Percentiles rank a stretch among this genome's conserved stretches.
Evolutionary conservation across 2,113 vertebrate genomes (phyloP).

Genomic region (Mobula hypostoma): DNA sequence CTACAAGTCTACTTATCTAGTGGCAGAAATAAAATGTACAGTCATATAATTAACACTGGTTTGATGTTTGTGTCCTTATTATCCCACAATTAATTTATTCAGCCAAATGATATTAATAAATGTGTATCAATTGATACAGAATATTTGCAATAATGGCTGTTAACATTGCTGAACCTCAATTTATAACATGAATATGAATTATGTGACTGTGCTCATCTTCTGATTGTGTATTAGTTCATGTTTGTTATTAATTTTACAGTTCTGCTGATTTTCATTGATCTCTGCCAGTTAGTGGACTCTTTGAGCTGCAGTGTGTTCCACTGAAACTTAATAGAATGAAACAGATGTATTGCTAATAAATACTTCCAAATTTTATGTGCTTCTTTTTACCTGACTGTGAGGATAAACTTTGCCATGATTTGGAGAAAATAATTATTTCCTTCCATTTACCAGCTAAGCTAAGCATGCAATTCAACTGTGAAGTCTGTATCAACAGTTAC

Average conservation of each 20-base stretch:
- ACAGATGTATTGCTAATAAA: background rate
- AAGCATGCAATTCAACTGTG: no score
- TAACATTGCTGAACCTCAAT: background rate
- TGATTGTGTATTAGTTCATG: background rate
- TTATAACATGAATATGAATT: background rate
- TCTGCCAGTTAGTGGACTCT: background rate
- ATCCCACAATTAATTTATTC: background rate
- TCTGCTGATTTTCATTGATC: background rate
- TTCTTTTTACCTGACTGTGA: background rate
- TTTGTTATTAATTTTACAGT: background rate
- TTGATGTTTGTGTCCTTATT: conserved; percentile 33
- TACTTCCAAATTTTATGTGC: background rate
- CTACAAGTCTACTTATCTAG: conserved; percentile 37
- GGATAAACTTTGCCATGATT: background rate
- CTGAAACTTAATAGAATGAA: background rate
- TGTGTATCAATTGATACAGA: background rate
- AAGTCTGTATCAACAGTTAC: background rate
- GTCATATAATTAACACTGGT: conserved; percentile 22
- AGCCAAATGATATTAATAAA: background rate
- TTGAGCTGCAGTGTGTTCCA: background rate
- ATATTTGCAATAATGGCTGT: background rate
- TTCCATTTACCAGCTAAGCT: background rate
- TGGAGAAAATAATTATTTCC: background rate
- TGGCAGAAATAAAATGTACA: conserved; percentile 38
- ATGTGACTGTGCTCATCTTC: background rate